Evolutionary conservation across 2,888 invertebrate genomes (phyloP).

Genomic region (Pediacus dermestoides): DNA sequence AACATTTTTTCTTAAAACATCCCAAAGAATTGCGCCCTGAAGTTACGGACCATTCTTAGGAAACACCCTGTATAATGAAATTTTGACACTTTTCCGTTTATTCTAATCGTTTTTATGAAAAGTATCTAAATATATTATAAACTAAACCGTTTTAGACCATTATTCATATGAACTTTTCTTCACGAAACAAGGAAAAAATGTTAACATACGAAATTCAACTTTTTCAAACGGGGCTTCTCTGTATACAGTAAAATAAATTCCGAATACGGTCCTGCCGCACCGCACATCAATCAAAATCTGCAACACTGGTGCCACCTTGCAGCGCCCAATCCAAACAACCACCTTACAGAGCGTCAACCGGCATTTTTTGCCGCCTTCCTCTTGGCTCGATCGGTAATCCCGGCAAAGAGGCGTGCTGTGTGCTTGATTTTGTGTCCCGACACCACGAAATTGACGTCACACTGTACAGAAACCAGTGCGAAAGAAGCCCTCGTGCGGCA

Average conservation of each 20-base stretch:
- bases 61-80: too few species aligned
- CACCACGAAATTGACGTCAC: conserved; percentile 22
- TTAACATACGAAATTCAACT: too few species aligned
- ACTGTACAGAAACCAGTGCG: conserved; percentile 31
- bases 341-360: conserved; percentile 11
- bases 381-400: conserved; percentile 15
- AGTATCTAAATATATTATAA: too few species aligned
- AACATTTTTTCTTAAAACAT: too few species aligned
- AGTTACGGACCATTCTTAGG: too few species aligned
- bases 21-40: too few species aligned
- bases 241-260: background rate
- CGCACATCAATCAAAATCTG: background rate
- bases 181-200: too few species aligned
- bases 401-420: conserved; percentile 7
- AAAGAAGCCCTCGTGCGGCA: conserved; percentile 40
- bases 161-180: too few species aligned
- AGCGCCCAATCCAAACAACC: conserved; percentile 13
- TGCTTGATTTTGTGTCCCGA: conserved; percentile 10
- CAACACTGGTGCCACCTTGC: conserved; percentile 15
- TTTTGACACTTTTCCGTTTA: too few species aligned
- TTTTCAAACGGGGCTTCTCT: too few species aligned
- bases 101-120: too few species aligned
- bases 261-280: conserved; percentile 6
- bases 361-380: conserved; percentile 6
- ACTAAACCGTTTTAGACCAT: too few species aligned